A percentile compares a stretch with the other conserved stretches of the same genome.
Evolutionary conservation across 2,113 vertebrate species (phyloP).

Genomic region (Stegostoma tigrinum): DNA sequence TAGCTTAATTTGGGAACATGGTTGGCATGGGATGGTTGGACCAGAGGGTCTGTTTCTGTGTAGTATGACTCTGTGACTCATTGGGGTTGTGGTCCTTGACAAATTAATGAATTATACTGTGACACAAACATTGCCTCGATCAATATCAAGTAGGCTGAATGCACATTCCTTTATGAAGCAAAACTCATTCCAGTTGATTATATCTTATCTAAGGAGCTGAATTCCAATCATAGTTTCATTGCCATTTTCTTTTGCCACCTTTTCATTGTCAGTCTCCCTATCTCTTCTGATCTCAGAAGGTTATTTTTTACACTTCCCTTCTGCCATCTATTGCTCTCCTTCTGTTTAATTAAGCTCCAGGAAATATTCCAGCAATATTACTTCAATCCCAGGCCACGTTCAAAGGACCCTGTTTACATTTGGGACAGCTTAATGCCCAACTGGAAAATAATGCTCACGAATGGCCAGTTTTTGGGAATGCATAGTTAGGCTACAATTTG

Average conservation of each 20-base stretch:
- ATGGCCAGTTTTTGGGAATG: background rate
- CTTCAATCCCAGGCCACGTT: background rate
- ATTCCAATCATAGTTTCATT: conserved; percentile 1
- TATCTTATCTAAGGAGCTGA: background rate
- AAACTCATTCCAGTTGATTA: background rate
- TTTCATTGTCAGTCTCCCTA: background rate
- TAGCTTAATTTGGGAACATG: too few relatives aligned
- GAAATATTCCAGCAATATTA: background rate
- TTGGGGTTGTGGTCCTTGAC: background rate
- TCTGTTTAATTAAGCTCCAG: background rate
- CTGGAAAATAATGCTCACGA: background rate
- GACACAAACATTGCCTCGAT: background rate
- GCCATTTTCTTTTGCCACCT: background rate
- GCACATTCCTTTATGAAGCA: background rate
- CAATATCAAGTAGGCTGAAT: background rate
- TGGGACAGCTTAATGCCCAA: background rate
- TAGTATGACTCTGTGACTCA: background rate
- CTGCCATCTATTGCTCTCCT: background rate
- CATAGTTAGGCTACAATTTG: background rate
- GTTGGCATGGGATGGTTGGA: too few relatives aligned
- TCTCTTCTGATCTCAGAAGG: background rate
- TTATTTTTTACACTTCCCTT: background rate
- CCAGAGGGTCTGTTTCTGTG: too few relatives aligned
- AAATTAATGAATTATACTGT: background rate
- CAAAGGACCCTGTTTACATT: background rate